Evolutionary conservation across 1,140 invertebrate genomes (phyloP).

Genomic region (Euwallacea similis): DNA sequence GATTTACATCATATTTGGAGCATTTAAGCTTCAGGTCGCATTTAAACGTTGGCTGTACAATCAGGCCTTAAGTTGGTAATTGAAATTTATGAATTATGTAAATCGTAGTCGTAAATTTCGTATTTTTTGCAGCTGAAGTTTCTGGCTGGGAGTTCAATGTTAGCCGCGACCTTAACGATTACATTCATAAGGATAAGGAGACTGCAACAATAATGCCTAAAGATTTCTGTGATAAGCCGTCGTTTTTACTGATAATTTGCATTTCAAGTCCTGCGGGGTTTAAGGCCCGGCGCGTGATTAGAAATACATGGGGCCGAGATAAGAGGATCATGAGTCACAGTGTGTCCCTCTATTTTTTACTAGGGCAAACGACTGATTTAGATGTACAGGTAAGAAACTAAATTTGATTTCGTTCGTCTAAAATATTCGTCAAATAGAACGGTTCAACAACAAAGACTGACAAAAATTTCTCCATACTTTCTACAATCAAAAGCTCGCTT

Average conservation of each 20-base stretch:
- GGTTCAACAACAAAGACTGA: too few species aligned
- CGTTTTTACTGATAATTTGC: conserved; percentile 72
- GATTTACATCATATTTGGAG: too few species aligned
- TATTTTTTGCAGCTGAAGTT: conserved; percentile 49
- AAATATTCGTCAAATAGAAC: too few species aligned
- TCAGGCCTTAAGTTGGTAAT: too few species aligned
- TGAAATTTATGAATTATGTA: not conserved
- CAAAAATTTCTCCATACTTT: too few species aligned
- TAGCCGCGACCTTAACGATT: conserved; percentile 69
- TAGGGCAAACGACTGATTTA: conserved; percentile 61
- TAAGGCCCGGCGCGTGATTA: conserved; percentile 67
- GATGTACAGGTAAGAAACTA: conserved; percentile 56
- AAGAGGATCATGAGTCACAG: conserved; percentile 58
- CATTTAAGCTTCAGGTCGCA: too few species aligned
- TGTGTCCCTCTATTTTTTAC: conserved; percentile 58
- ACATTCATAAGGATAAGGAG: conserved; percentile 69
- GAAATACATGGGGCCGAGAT: conserved; percentile 79
- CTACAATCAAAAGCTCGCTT: too few species aligned
- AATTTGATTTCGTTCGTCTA: too few species aligned
- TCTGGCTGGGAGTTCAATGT: conserved; percentile 73
- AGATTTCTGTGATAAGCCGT: conserved; percentile 59
- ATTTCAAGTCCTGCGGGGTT: conserved; percentile 72
- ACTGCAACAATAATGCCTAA: conserved; percentile 67
- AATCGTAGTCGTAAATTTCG: not conserved
- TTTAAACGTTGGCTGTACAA: too few species aligned